A percentile compares a stretch with the other conserved stretches of the same genome.
Conservation (phyloP, 1,140 invertebrate genomes). For the Geopemphigus sp. region DNA sequence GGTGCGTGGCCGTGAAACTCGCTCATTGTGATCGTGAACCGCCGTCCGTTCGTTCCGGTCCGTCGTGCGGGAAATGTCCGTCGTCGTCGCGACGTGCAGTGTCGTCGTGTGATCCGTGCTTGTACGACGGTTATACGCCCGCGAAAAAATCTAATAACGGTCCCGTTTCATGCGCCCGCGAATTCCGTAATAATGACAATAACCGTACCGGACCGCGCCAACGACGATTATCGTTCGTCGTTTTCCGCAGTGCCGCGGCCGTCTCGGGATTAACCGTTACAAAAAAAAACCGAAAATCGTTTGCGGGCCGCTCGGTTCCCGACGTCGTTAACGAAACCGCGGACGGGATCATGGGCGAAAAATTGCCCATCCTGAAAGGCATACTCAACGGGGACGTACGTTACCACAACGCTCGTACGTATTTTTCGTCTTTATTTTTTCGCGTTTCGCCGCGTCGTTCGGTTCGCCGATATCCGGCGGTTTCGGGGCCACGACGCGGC, state of each 20-base stretch:
- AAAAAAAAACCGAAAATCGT: too few relatives aligned
- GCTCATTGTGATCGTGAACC: conserved; percentile 48
- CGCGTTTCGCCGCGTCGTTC: neutral
- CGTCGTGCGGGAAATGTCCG: conserved; percentile 43
- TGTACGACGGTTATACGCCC: too few relatives aligned
- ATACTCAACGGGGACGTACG: conserved; percentile 83
- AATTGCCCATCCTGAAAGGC: conserved; percentile 81
- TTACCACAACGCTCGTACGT: conserved; percentile 88
- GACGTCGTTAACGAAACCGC: too few relatives aligned
- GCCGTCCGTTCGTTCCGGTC: conserved; percentile 35
- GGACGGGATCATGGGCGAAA: conserved; percentile 68
- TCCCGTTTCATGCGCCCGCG: neutral
- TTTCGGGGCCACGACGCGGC: neutral
- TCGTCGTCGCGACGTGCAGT: neutral
- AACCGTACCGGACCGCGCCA: neutral
- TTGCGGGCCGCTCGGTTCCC: too few relatives aligned
- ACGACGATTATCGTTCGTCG: neutral
- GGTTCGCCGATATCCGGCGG: too few relatives aligned
- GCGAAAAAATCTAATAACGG: neutral
- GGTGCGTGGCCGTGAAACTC: conserved; percentile 32
- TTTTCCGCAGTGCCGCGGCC: neutral
- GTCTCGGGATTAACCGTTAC: too few relatives aligned
- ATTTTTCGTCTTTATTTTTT: neutral
- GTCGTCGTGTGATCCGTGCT: neutral
- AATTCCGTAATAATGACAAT: neutral